A percentile compares a stretch with the other conserved stretches of the same genome.
Evolutionary conservation across 2,113 vertebrate genomes (phyloP).

Genomic region (Lophochroa leadbeateri): DNA sequence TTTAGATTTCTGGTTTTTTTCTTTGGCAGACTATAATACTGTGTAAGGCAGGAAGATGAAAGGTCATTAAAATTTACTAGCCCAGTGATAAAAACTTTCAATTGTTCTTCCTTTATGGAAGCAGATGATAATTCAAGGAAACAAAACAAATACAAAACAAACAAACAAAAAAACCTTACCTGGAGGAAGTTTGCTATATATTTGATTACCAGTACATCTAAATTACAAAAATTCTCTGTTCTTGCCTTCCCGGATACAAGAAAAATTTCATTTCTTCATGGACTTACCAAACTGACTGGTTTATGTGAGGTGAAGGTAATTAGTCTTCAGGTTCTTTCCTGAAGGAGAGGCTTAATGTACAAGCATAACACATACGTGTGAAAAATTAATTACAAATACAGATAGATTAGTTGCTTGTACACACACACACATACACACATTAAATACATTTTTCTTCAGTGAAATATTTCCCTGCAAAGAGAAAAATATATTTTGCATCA

Average conservation of each 20-base stretch:
- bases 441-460: neutral
- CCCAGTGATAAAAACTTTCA: neutral
- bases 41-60: neutral
- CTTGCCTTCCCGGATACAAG: neutral
- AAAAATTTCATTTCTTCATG: neutral
- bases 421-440: neutral
- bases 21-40: neutral
- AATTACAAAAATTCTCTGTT: neutral
- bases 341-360: neutral
- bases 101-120: neutral
- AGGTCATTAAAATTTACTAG: neutral
- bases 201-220: neutral
- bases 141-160: neutral
- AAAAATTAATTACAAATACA: neutral
- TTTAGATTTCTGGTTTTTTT: neutral
- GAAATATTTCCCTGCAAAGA: neutral
- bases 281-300: neutral
- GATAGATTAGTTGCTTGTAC: neutral
- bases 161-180: neutral
- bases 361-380: accelerated
- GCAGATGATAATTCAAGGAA: neutral
- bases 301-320: neutral
- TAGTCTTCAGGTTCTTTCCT: neutral
- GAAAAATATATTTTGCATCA: neutral
- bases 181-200: neutral